Evolutionary conservation across 1,140 invertebrate species (phyloP), one percentile per base, ranked within the genome.

Genomic region (Drosophila azteca): DNA sequence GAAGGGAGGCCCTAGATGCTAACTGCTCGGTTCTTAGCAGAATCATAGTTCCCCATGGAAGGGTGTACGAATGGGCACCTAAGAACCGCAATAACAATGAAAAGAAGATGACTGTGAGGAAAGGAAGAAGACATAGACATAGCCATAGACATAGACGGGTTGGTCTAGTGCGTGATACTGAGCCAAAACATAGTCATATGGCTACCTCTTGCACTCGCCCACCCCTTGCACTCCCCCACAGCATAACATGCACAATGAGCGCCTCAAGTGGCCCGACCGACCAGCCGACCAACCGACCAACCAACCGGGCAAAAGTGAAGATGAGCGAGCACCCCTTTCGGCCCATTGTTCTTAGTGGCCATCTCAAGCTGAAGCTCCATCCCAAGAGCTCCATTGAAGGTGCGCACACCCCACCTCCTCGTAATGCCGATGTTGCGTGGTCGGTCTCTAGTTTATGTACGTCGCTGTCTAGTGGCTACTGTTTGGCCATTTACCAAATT

Each of bases 401-500:
- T 11, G 35, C 35, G 0, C 35, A 1, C 17, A 20, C 17, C 35
- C 35, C 35, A 39, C 35, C 35, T 39, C 11, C 35, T 13, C 11
- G 35, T 79, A 73, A 60, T 75, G 65, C 64, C 50, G 73, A 60
- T 79, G 59, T 87, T 87, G 81, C 78, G 68, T 82, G 83, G 82
- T 46, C 82, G 83, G 82, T 46, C 82, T 77, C 65, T 66, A 87
- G 82, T 88, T 87, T 88, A 81, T 79, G 83, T 75, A 68, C 55
- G 59, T 24, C 48, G 44, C 54, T 57, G 69, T 65, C 60, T 60
- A 69, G 50, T 51, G 43, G 20, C 71, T 79, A 67, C 79, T 64
- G 78, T 81, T 80, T 77, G 74, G 79, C 64, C 74, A 82, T 78
- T 88, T 88, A 82, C 83, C 70, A 76, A 88, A 79, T 88, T 88